Conservation (phyloP, 1,140 invertebrate genomes). For the Formica exsecta region DNA sequence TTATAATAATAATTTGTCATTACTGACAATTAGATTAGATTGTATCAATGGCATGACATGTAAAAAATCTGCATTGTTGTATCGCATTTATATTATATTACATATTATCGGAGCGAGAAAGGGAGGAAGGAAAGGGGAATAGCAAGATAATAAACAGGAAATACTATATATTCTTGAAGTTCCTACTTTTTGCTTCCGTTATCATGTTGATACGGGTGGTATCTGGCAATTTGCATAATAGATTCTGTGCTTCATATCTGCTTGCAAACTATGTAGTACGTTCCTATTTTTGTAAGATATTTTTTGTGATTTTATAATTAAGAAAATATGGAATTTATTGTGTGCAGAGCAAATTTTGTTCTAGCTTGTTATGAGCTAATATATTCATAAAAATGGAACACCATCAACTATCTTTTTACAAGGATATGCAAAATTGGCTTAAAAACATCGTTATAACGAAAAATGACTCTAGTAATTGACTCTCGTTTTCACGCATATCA, state of each 20-base stretch:
- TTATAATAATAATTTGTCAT: conserved; percentile 41
- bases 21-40: conserved; percentile 49
- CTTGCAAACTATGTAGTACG: conserved; percentile 16
- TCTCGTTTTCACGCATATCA: neutral
- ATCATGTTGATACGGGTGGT: conserved; percentile 51
- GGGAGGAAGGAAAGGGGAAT: neutral
- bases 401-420: neutral
- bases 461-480: neutral
- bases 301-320: conserved; percentile 5
- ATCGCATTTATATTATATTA: conserved; percentile 12
- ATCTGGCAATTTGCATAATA: conserved; percentile 62
- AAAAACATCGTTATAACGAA: neutral
- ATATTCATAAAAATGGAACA: neutral
- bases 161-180: conserved; percentile 45
- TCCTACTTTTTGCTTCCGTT: conserved; percentile 33
- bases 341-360: neutral
- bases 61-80: neutral
- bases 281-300: conserved; percentile 25
- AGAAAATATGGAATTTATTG: conserved; percentile 8
- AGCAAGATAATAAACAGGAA: conserved; percentile 59
- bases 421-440: neutral
- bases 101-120: neutral
- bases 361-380: neutral
- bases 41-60: conserved; percentile 12
- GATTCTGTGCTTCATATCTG: conserved; percentile 6